phyloP scores from a whole-genome alignment of 2,113 vertebrate genomes.

The Channa maculata region DNA sequence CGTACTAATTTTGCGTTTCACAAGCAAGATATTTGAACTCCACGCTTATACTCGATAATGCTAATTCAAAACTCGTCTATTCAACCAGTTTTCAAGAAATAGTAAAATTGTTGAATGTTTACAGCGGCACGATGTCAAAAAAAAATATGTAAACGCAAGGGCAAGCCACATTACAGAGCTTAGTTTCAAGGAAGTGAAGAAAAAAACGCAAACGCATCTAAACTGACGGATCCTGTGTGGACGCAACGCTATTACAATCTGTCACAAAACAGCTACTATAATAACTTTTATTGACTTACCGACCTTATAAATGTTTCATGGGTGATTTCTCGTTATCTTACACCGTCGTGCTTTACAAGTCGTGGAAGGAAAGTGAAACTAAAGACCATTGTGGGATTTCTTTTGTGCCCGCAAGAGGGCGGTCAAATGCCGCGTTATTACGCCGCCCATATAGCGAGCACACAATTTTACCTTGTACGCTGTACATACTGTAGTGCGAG shows the following conservation, averaged over 20 bases:
- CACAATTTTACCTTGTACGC: no score
- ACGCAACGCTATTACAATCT: rapidly evolving
- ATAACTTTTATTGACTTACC: slow-evolving; percentile 19
- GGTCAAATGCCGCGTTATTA: background rate
- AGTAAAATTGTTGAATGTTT: background rate
- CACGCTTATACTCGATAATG: background rate
- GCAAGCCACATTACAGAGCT: slow-evolving; percentile 28
- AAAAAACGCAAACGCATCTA: slow-evolving; percentile 26
- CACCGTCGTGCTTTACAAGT: slow-evolving; percentile 41
- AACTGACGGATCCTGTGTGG: background rate
- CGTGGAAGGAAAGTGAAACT: slow-evolving; percentile 73
- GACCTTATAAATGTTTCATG: slow-evolving; percentile 52
- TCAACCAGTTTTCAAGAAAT: background rate
- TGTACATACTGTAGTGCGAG: no score
- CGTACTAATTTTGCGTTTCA: background rate
- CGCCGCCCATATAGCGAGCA: no score
- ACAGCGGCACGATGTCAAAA: slow-evolving; percentile 8
- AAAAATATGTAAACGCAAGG: background rate
- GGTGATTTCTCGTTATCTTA: background rate
- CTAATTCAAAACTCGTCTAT: background rate
- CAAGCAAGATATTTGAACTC: no score
- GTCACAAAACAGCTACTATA: background rate
- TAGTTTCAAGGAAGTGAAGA: slow-evolving; percentile 72
- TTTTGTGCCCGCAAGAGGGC: slow-evolving; percentile 40
- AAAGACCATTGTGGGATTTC: background rate